phyloP scores from a whole-genome alignment of 2,797 vertebrate species.

The Falco concolor region DNA sequence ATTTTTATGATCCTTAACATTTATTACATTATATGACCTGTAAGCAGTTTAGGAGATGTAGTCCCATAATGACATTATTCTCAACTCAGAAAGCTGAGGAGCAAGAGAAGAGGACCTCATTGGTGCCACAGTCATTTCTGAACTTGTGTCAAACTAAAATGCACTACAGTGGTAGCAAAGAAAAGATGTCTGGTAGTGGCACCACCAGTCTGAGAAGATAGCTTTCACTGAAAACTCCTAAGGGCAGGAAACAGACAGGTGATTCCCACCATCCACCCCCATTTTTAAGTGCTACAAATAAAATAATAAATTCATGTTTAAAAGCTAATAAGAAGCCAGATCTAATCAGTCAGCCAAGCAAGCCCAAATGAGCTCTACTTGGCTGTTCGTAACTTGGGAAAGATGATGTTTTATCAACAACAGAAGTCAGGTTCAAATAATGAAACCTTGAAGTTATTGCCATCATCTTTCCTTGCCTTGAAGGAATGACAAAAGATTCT shows the following conservation, averaged over 20 bases:
- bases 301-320: neutral
- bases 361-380: neutral
- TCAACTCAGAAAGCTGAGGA: neutral
- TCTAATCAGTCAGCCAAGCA: neutral
- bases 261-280: neutral
- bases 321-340: neutral
- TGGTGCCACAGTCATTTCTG: neutral
- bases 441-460: neutral
- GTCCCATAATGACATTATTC: neutral
- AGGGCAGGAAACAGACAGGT: neutral
- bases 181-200: rapidly evolving
- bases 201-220: neutral
- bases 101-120: neutral
- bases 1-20: neutral
- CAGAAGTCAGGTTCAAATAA: neutral
- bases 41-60: neutral
- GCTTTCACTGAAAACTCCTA: neutral
- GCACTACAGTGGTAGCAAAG: neutral
- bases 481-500: neutral
- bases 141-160: neutral
- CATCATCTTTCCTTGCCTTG: neutral
- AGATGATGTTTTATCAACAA: neutral
- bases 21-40: neutral
- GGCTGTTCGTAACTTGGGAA: neutral
- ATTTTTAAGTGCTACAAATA: neutral